phyloP scores from a whole-genome alignment of 1,140 invertebrate species.

The Leguminivora glycinivorella region DNA sequence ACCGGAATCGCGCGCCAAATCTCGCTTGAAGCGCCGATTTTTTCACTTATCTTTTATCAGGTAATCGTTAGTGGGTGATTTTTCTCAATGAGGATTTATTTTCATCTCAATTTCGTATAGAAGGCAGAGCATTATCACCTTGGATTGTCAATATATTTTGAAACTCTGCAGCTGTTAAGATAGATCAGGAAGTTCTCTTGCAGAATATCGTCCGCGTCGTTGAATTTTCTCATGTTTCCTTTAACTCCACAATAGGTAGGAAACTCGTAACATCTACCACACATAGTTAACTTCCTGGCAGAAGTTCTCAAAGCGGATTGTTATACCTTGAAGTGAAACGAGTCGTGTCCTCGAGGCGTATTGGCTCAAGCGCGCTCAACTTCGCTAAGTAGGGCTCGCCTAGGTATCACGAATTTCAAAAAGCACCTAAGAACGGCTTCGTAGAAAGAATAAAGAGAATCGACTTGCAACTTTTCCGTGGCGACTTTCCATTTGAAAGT shows the following conservation, averaged over 20 bases:
- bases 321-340: constrained; percentile 7
- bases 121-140: no score
- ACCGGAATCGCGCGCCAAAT: no score
- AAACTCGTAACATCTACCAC: neutral
- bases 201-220: no score
- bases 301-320: constrained; percentile 14
- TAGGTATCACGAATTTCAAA: constrained; percentile 6
- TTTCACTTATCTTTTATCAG: no score
- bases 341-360: constrained; percentile 19
- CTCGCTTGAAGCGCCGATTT: no score
- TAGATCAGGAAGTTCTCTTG: no score
- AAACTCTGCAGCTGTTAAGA: no score
- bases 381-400: constrained; percentile 20
- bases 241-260: neutral
- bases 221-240: neutral
- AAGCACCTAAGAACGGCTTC: constrained; percentile 9
- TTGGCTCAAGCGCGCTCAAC: constrained; percentile 26
- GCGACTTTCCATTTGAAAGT: neutral
- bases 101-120: no score
- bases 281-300: neutral
- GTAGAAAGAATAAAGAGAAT: constrained; percentile 13
- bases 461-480: constrained; percentile 14
- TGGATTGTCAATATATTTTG: no score
- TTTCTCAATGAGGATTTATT: no score
- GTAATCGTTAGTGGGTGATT: no score